Evolutionary conservation across 2,113 vertebrate genomes (phyloP).

Genomic region (Sander vitreus): DNA sequence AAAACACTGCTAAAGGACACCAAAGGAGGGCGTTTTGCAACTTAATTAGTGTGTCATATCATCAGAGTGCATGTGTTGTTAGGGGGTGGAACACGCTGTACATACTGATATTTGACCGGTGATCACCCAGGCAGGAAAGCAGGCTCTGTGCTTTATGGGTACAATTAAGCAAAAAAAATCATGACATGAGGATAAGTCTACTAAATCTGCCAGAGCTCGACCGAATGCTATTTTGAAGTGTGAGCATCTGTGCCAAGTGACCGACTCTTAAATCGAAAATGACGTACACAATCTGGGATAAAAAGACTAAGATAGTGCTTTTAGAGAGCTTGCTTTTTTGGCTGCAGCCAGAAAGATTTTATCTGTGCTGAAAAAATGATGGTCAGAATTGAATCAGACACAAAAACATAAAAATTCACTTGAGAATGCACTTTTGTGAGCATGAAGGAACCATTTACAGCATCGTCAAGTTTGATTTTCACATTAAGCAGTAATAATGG

Average conservation of each 20-base stretch:
- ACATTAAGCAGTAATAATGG: background rate
- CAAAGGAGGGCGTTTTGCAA: background rate
- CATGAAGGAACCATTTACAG: constrained; percentile 15
- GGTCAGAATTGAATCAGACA: constrained; percentile 6
- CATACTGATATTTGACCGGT: constrained; percentile 35
- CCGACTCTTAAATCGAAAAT: constrained; percentile 64
- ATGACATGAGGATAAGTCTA: constrained; percentile 16
- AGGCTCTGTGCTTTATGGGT: constrained; percentile 22
- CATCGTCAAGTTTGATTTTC: constrained; percentile 23
- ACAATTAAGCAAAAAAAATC: constrained; percentile 38
- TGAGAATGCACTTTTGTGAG: constrained; percentile 6
- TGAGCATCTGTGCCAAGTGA: constrained; percentile 54
- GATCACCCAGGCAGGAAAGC: constrained; percentile 19
- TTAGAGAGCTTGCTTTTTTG: constrained; percentile 22
- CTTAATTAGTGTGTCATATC: constrained; percentile 2
- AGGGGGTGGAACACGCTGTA: background rate
- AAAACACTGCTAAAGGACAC: constrained; percentile 9
- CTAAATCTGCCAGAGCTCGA: constrained; percentile 27
- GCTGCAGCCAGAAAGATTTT: constrained; percentile 28
- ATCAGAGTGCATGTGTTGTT: background rate
- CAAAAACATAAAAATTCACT: constrained; percentile 20
- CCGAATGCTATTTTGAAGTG: constrained; percentile 43
- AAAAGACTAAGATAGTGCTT: constrained; percentile 44
- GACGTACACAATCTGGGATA: constrained; percentile 42
- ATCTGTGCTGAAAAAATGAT: constrained; percentile 17